Percentiles rank a stretch among this genome's conserved stretches.
Evolutionary conservation across 2,797 vertebrate genomes (phyloP).

Genomic region (Micromesistius poutassou): DNA sequence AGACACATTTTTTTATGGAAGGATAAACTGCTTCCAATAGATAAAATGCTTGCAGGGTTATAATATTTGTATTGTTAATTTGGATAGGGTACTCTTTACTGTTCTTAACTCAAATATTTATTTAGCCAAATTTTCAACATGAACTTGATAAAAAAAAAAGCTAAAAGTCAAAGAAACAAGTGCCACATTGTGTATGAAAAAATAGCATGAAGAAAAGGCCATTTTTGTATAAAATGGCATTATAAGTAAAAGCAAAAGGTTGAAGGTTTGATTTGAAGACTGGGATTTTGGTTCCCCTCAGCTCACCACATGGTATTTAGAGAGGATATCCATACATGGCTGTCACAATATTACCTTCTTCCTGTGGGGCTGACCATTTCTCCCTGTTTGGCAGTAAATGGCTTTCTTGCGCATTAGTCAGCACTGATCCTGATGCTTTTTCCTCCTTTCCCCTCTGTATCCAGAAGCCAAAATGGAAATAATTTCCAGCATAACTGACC

Average conservation of each 20-base stretch:
- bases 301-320: neutral
- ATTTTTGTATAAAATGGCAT: neutral
- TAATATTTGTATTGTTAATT: too few species aligned
- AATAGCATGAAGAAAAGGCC: too few species aligned
- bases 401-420: neutral
- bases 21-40: too few species aligned
- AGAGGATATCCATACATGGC: neutral
- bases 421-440: neutral
- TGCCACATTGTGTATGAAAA: neutral
- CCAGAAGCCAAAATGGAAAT: conserved; percentile 61
- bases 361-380: neutral
- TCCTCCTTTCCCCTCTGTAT: neutral
- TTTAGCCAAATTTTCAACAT: too few species aligned
- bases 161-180: neutral
- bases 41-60: too few species aligned
- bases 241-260: neutral
- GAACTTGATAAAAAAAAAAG: too few species aligned
- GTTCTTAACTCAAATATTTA: too few species aligned
- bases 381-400: neutral
- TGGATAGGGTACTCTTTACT: too few species aligned
- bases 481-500: conserved; percentile 43
- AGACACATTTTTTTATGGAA: too few species aligned
- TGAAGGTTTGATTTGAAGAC: neutral
- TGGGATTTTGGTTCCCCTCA: neutral
- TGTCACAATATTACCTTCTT: neutral